These are phyloP conservation scores for Syrphus vitripennis DNA, from an alignment of 2,888 invertebrate species.

Conservation along the genomic window DNA sequence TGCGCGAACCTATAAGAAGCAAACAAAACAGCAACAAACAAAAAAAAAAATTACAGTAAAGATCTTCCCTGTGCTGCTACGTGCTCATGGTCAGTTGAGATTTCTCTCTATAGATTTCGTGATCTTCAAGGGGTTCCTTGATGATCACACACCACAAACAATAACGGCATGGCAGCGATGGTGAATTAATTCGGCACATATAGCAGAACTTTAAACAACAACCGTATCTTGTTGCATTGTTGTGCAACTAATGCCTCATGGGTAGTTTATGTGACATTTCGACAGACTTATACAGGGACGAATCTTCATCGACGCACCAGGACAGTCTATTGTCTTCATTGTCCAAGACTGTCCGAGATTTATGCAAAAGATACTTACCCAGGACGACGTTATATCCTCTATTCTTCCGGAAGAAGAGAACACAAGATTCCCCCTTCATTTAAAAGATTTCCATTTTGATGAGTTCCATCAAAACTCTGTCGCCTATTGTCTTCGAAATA, in stretches of 20 bases:
- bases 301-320: slow-evolving; percentile 46
- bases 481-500: slow-evolving; percentile 33
- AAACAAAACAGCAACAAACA: neutral
- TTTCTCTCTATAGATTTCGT: no score
- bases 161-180: neutral
- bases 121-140: slow-evolving; percentile 40
- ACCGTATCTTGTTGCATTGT: slow-evolving; percentile 39
- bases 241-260: slow-evolving; percentile 37
- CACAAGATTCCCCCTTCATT: slow-evolving; percentile 18
- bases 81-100: slow-evolving; percentile 58
- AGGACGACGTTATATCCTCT: slow-evolving; percentile 3
- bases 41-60: slow-evolving; percentile 5
- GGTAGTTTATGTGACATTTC: slow-evolving; percentile 42
- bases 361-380: slow-evolving; percentile 43
- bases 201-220: neutral
- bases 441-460: slow-evolving; percentile 61
- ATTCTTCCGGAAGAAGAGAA: slow-evolving; percentile 5
- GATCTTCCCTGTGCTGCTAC: slow-evolving; percentile 32
- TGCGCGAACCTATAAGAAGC: slow-evolving; percentile 10
- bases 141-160: neutral
- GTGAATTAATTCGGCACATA: slow-evolving; percentile 40
- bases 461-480: slow-evolving; percentile 60
- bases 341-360: slow-evolving; percentile 64
- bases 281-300: neutral
- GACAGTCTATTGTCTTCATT: slow-evolving; percentile 53